Evolutionary conservation across 2,113 vertebrate species (phyloP), one percentile per base, ranked within the genome.

Genomic region (Phalacrocorax brasilianus): DNA sequence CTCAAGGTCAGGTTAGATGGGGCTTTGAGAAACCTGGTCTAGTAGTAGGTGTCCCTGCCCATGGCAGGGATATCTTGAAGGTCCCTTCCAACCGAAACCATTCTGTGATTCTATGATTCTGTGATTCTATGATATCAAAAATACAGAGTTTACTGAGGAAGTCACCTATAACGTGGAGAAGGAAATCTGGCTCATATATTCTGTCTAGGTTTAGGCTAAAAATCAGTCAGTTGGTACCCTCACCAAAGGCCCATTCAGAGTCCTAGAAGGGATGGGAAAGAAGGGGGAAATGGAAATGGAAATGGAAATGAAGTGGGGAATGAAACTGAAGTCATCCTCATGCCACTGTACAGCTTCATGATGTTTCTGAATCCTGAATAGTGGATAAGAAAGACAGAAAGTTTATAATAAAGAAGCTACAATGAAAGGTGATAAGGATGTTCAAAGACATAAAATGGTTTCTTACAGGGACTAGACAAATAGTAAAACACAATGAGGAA

Each of bases 201-300:
- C 33, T 71, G 11, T 16, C n/a, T 14, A 55, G 6, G 8, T 49
- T 74, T 56, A 30, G 32, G 24, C 2, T 4, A 56, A 73, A 73
- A 63, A 3, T 0, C 8, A 38, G 5, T 49, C 23, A 32, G 8
- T 44, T 1, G 1, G 7, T 22, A 22, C 5, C 38, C 9, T 56
- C 6, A 27, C 8, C 13, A 73, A 61, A 65, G 6, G 4, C 5
- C 11, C 8, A 52, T 74, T 85, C 65, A 55, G 28, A 42, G 4
- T 49, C 15, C 12, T 23, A 40, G 35, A 70, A 81, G 5, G 2
- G 50, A 30, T 5, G 65, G 16, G 10, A 87, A 68, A 67, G 21
- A 83, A 35, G 14, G 5, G 2, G 30, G 42, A 75, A 56, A 38
- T 14, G 49, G 30, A 66, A 53, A 38, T 14, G 49, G 30, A 66